A percentile compares a stretch with the other conserved stretches of the same genome.
Evolutionary conservation across 2,113 vertebrate genomes (phyloP).

Genomic region (Dasyprocta punctata): DNA sequence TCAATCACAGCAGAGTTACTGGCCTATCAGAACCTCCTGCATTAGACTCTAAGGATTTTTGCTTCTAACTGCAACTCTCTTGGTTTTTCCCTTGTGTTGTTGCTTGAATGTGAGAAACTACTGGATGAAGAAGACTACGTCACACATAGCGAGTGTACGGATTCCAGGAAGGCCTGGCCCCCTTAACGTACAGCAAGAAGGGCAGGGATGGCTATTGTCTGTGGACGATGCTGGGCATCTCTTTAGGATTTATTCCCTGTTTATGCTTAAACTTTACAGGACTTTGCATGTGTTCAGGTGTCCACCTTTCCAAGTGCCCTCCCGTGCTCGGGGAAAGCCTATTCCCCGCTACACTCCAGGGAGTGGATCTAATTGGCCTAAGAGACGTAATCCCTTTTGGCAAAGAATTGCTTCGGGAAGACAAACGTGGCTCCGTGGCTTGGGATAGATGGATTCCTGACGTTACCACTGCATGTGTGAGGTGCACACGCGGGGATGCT

Average conservation of each 20-base stretch:
- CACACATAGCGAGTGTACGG: background rate
- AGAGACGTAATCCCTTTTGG: background rate
- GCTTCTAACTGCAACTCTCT: background rate
- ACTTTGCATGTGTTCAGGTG: background rate
- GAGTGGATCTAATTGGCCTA: background rate
- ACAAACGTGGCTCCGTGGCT: background rate
- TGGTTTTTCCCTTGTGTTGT: background rate
- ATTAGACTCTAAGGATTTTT: background rate
- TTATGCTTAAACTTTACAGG: background rate
- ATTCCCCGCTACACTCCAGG: background rate
- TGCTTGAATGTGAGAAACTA: background rate
- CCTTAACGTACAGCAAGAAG: background rate
- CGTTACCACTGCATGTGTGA: background rate
- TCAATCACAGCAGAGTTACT: background rate
- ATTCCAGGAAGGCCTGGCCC: background rate
- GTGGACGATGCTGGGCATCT: background rate
- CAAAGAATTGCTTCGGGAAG: background rate
- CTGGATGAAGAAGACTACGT: background rate
- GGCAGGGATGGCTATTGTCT: no score
- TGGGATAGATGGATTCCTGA: background rate
- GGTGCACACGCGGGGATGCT: background rate
- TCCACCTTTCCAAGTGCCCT: background rate
- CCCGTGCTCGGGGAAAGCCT: background rate
- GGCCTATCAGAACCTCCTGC: background rate
- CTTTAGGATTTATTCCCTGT: background rate